Percentiles rank a stretch among this genome's conserved stretches.
phyloP scores from a whole-genome alignment of 2,113 vertebrate genomes.

The Gasterosteus aculeatus region DNA sequence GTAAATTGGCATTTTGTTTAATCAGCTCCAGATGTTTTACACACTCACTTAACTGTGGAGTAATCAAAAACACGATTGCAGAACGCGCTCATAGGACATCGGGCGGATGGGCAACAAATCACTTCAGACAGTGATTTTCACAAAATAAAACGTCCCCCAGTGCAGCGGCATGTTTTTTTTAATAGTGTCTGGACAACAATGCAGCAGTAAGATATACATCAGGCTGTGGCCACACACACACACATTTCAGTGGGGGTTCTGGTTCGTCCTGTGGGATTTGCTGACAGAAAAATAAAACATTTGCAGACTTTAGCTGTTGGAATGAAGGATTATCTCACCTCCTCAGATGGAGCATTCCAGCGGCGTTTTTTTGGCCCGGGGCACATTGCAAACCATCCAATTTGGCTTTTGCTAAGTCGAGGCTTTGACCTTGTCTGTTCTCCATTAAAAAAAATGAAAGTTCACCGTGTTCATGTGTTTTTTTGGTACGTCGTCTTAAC shows the following conservation, averaged over 20 bases:
- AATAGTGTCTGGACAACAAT: constrained; percentile 6
- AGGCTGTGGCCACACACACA: not conserved
- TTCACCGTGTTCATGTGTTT: too few species aligned
- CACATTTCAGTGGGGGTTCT: not conserved
- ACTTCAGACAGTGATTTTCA: constrained; percentile 1
- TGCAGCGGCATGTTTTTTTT: not conserved
- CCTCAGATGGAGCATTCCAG: not conserved
- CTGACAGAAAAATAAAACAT: constrained; percentile 7
- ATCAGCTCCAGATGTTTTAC: constrained; percentile 32
- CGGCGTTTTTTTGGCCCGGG: not conserved
- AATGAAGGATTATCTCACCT: constrained; percentile 1
- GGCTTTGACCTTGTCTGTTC: too few species aligned
- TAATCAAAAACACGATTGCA: constrained; percentile 4
- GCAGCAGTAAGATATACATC: not conserved
- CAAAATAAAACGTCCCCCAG: not conserved
- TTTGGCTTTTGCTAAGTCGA: not conserved
- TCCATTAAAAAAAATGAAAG: too few species aligned
- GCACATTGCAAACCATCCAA: not conserved
- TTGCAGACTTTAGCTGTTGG: not conserved
- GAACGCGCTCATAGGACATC: not conserved
- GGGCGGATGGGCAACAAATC: constrained; percentile 35
- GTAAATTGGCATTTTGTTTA: constrained; percentile 38
- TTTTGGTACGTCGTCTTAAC: too few species aligned
- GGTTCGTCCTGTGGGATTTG: not conserved
- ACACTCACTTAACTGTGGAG: not conserved